phyloP scores from a whole-genome alignment of 2,888 invertebrate genomes.

The Volucella inflata region DNA sequence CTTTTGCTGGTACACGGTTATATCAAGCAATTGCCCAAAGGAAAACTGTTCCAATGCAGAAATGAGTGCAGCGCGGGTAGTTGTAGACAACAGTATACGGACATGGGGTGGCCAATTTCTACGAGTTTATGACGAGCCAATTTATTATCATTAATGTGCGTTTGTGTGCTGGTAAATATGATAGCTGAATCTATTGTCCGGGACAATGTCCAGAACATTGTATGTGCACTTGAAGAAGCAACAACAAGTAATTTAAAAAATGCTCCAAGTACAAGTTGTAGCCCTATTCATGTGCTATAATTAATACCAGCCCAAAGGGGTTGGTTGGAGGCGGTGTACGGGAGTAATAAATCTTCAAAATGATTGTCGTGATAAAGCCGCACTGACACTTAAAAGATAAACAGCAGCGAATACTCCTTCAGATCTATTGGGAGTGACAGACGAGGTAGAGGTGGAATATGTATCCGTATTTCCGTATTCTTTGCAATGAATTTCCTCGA shows the following conservation, averaged over 20 bases:
- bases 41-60: constrained; percentile 27
- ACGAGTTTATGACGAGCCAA: constrained; percentile 25
- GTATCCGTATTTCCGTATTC: neutral
- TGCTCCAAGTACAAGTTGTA: constrained; percentile 7
- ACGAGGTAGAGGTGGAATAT: neutral
- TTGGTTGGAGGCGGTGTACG: no score
- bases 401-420: no score
- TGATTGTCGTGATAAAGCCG: constrained; percentile 38
- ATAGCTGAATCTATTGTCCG: constrained; percentile 22
- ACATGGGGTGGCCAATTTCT: constrained; percentile 32
- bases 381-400: neutral
- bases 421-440: neutral
- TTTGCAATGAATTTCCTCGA: neutral
- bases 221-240: neutral
- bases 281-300: constrained; percentile 2
- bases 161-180: neutral
- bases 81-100: constrained; percentile 12
- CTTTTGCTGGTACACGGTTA: constrained; percentile 24
- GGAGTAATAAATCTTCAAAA: constrained; percentile 34
- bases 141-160: constrained; percentile 44
- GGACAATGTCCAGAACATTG: neutral
- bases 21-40: constrained; percentile 51
- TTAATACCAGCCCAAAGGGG: constrained; percentile 42
- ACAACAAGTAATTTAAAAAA: constrained; percentile 56
- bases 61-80: neutral